phyloP scores from a whole-genome alignment of 2,888 invertebrate species.

The Tromatobia lineatoria region DNA sequence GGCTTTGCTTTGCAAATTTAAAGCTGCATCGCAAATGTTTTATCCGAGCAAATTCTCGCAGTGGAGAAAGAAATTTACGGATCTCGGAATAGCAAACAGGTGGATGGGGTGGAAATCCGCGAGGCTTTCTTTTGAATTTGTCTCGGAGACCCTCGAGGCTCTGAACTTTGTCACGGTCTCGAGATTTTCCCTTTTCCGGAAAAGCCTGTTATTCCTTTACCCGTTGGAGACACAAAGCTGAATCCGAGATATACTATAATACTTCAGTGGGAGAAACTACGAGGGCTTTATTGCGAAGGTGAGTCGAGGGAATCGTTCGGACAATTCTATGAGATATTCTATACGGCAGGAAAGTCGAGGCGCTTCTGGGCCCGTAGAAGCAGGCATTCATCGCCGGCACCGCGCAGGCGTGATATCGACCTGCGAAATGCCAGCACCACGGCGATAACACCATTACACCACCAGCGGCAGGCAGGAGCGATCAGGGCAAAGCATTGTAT shows the following conservation, averaged over 20 bases:
- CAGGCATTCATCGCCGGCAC: slow-evolving; percentile 58
- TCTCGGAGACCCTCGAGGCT: slow-evolving; percentile 4
- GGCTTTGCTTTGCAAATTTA: background rate
- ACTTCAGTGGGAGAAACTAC: background rate
- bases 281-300: slow-evolving; percentile 1
- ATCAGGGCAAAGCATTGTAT: slow-evolving; percentile 7
- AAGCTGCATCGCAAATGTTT: slow-evolving; percentile 8
- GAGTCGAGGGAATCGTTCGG: slow-evolving; percentile 9
- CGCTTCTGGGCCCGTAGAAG: slow-evolving; percentile 65
- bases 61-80: background rate
- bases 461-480: slow-evolving; percentile 3
- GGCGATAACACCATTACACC: slow-evolving; percentile 12
- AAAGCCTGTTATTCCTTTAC: background rate
- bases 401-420: slow-evolving; percentile 82
- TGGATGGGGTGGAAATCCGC: slow-evolving; percentile 34
- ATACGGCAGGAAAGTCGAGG: slow-evolving; percentile 31
- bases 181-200: slow-evolving; percentile 7
- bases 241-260: background rate
- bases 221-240: background rate
- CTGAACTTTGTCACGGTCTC: slow-evolving; percentile 8
- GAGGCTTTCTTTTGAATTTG: slow-evolving; percentile 23
- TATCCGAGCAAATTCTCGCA: background rate
- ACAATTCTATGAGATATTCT: slow-evolving; percentile 28
- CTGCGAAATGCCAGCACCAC: slow-evolving; percentile 69
- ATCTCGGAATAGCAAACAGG: slow-evolving; percentile 36